A percentile compares a stretch with the other conserved stretches of the same genome.
Evolutionary conservation across 2,888 invertebrate genomes (phyloP).

Genomic region (Drosophila recens): DNA sequence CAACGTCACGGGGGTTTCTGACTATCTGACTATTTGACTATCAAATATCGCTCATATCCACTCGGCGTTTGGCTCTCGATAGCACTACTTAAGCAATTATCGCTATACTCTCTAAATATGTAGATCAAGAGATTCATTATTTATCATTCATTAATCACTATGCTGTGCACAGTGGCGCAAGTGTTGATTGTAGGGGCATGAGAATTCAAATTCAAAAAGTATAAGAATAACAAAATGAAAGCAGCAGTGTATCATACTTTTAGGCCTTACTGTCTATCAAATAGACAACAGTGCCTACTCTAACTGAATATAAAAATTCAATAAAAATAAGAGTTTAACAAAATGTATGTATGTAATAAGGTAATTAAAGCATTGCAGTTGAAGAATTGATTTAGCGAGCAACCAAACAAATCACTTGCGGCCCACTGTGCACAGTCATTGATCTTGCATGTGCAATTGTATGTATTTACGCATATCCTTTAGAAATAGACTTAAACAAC

Average conservation of each 20-base stretch:
- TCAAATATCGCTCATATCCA: conserved; percentile 73
- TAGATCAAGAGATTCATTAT: conserved; percentile 38
- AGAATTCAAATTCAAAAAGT: background rate
- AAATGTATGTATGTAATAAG: conserved; percentile 1
- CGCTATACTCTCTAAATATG: conserved; percentile 51
- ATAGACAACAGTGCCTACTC: conserved; percentile 41
- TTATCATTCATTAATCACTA: conserved; percentile 19
- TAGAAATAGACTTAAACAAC: conserved; percentile 74
- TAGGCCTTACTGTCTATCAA: conserved; percentile 53
- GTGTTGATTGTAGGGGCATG: background rate
- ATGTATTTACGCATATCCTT: conserved; percentile 37
- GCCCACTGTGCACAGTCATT: conserved; percentile 43
- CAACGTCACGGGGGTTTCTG: conserved; percentile 45
- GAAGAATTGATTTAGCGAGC: background rate
- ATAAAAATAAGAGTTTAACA: background rate
- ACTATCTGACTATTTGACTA: conserved; percentile 63
- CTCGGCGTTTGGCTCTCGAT: conserved; percentile 26
- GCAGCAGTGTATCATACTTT: background rate
- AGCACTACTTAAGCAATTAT: conserved; percentile 66
- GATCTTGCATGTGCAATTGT: conserved; percentile 25
- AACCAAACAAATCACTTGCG: conserved; percentile 3
- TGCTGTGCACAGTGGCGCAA: conserved; percentile 34
- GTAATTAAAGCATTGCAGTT: conserved; percentile 33
- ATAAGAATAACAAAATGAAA: conserved; percentile 1
- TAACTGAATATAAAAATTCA: conserved; percentile 2